Base-by-base conservation (phyloP, 2,888 invertebrate species). In the Endomychus coccineus region DNA sequence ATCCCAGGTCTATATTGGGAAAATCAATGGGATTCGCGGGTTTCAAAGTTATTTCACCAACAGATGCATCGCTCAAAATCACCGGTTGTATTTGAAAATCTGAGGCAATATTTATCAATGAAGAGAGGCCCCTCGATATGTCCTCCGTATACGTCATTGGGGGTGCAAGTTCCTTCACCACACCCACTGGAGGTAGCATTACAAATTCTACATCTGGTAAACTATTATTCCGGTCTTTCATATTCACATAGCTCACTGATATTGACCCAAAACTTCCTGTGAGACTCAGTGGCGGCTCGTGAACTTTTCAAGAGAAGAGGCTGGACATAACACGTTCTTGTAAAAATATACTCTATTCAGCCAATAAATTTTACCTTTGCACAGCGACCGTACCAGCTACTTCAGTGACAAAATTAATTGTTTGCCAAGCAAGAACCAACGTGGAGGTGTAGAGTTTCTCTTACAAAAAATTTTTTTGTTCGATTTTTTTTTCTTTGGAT, bases 21-120 rank as follows among this genome's bases (percentile, higher is more conserved):
- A 53, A 55, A 21, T 58, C 56, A 10, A 50, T 42, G 4, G 58
- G 55, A 41, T 50, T 44, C 1, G 36, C 47, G 4, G 59, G 53
- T 42, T 49, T 49, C 15, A 61, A 39, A 13, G 42, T 46, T 5
- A 61, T 41, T 2, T 31, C 39, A 10, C 60, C 60, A 7, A 35
- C 15, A 4, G 58, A 55, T 43, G 55, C 52, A 10, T 57, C 55
- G 34, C 52, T 52, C 3, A 56, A 31, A 4, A 59, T 30, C 4
- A 52, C 34, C 9, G 29, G 10, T 16, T 27, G 14, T 2, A 38
- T 3, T 24, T 19, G 21, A 15, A 38, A 38, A 17, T 38, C 34
- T 2, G 16, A 28, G 2, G 6, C 9, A 14, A 16, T 4, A 12
- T 38, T 27, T 4, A 16, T 27, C 1, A 12, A 12, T 4, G n/a